Conservation (phyloP, 2,797 vertebrate species). For the Xenentodon cancila region DNA sequence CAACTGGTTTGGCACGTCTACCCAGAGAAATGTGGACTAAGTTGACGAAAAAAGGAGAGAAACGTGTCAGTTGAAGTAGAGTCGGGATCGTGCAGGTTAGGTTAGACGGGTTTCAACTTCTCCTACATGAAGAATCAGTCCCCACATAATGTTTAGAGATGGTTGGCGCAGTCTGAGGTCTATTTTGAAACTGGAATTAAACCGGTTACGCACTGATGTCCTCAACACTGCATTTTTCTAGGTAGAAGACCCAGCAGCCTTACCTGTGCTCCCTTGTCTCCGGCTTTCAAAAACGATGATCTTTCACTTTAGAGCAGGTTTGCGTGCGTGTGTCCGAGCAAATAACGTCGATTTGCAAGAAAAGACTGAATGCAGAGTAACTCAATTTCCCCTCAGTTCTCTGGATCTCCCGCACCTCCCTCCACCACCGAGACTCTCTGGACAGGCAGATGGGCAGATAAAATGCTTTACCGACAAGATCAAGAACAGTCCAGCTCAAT, state of each 20-base stretch:
- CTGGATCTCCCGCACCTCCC: slow-evolving; percentile 45
- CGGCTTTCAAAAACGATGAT: slow-evolving; percentile 30
- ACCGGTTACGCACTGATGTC: background rate
- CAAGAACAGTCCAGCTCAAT: slow-evolving; percentile 51
- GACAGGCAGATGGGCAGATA: slow-evolving; percentile 33
- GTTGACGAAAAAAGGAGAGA: fast-evolving
- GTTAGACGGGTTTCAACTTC: slow-evolving; percentile 43
- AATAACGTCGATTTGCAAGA: slow-evolving; percentile 37
- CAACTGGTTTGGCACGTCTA: background rate
- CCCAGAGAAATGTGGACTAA: background rate
- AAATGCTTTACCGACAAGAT: slow-evolving; percentile 36
- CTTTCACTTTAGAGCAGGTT: slow-evolving; percentile 47
- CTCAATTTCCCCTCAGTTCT: slow-evolving; percentile 51
- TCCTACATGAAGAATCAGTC: slow-evolving; percentile 6
- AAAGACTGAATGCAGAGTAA: slow-evolving; percentile 49
- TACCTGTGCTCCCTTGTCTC: slow-evolving; percentile 51
- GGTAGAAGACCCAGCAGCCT: slow-evolving; percentile 34
- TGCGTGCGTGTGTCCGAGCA: slow-evolving; percentile 16
- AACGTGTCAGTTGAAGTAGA: background rate
- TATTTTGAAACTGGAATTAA: background rate
- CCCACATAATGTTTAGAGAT: background rate
- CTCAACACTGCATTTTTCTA: background rate
- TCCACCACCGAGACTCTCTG: slow-evolving; percentile 26
- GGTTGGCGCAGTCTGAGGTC: slow-evolving; percentile 10
- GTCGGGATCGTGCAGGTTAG: slow-evolving; percentile 1